Evolutionary conservation across 2,888 invertebrate genomes (phyloP).

Genomic region (Meghimatium bilineatum): DNA sequence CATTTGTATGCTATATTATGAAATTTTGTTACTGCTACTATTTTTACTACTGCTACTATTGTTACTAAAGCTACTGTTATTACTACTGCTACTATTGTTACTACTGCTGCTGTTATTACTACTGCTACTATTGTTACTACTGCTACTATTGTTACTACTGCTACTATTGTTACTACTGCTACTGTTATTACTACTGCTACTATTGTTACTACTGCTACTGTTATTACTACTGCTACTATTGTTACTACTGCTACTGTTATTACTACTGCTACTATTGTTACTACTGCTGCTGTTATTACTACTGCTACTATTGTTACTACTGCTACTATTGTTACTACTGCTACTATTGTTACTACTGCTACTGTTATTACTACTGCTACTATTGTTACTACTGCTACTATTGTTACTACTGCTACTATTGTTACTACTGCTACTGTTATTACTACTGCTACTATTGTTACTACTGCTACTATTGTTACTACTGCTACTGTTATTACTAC

Average conservation of each 20-base stretch:
- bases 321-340: neutral
- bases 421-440: too few relatives aligned
- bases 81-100: too few relatives aligned
- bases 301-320: too few relatives aligned
- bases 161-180: neutral
- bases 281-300: too few relatives aligned
- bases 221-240: neutral
- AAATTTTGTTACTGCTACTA: constrained; percentile 1
- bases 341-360: neutral
- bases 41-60: constrained; percentile 7
- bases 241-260: too few relatives aligned
- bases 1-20: too few relatives aligned
- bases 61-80: neutral
- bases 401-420: neutral
- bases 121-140: constrained; percentile 12
- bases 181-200: neutral
- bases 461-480: constrained; percentile 4
- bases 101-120: constrained; percentile 21
- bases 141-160: neutral
- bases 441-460: too few relatives aligned
- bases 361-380: neutral
- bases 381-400: neutral
- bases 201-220: too few relatives aligned
- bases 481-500: neutral
- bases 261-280: too few relatives aligned